phyloP scores from a whole-genome alignment of 2,888 invertebrate genomes.

The Drosophila tripunctata region DNA sequence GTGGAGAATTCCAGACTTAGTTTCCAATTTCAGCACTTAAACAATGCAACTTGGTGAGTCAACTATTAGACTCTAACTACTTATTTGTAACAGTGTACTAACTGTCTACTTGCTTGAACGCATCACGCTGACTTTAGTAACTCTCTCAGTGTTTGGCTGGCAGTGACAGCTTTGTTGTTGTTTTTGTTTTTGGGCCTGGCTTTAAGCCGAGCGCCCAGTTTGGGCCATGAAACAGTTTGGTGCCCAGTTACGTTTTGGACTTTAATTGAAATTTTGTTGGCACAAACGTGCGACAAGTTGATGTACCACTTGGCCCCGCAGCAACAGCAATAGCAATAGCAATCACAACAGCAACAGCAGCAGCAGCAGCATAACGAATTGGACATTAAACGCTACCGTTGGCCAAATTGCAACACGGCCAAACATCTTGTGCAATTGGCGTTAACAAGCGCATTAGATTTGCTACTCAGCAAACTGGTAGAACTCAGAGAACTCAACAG shows the following conservation, averaged over 20 bases:
- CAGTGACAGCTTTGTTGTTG: constrained; percentile 69
- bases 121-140: constrained; percentile 40
- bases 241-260: constrained; percentile 28
- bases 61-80: background rate
- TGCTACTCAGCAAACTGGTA: constrained; percentile 38
- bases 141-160: constrained; percentile 28
- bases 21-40: background rate
- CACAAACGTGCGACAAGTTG: constrained; percentile 69
- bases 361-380: constrained; percentile 66
- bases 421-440: constrained; percentile 70
- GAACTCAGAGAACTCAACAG: background rate
- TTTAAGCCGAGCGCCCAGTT: constrained; percentile 53
- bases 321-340: too few species aligned
- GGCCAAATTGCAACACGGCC: constrained; percentile 69
- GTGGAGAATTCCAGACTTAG: too few species aligned
- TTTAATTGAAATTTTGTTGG: constrained; percentile 32
- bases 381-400: constrained; percentile 82
- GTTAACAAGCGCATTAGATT: constrained; percentile 80
- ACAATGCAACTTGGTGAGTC: background rate
- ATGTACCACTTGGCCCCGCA: constrained; percentile 65
- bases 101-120: constrained; percentile 68
- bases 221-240: constrained; percentile 6
- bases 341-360: background rate
- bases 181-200: constrained; percentile 48
- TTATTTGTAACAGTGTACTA: background rate